Percentiles rank a stretch among this genome's conserved stretches.
These are phyloP conservation scores for Uropetala carovei DNA, from an alignment of 2,888 invertebrate species.

Conservation along the genomic window DNA sequence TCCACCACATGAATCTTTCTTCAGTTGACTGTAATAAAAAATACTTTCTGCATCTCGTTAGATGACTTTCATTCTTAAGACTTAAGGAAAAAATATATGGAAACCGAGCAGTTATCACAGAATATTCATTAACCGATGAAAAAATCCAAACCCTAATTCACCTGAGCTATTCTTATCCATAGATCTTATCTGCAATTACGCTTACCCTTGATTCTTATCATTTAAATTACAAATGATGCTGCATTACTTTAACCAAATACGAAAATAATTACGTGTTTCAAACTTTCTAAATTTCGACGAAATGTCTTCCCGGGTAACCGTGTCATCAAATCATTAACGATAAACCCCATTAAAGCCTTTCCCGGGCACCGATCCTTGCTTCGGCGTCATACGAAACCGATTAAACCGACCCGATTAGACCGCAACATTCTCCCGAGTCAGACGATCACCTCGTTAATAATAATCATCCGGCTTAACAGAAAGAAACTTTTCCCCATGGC, in stretches of 20 bases:
- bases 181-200: neutral
- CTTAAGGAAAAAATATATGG: no score
- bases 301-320: neutral
- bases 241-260: neutral
- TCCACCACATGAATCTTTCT: no score
- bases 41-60: no score
- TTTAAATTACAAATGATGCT: neutral
- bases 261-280: neutral
- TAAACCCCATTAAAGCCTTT: neutral
- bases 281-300: neutral
- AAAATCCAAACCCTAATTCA: neutral
- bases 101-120: no score
- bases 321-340: constrained; percentile 10
- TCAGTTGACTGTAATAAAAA: no score
- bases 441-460: constrained; percentile 52
- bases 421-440: constrained; percentile 2
- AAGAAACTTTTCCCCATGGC: neutral
- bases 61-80: no score
- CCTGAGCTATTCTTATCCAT: neutral
- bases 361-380: neutral
- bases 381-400: neutral
- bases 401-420: constrained; percentile 37
- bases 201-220: neutral
- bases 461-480: neutral
- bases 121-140: neutral